phyloP scores from a whole-genome alignment of 2,113 vertebrate genomes.

The Epinephelus lanceolatus region DNA sequence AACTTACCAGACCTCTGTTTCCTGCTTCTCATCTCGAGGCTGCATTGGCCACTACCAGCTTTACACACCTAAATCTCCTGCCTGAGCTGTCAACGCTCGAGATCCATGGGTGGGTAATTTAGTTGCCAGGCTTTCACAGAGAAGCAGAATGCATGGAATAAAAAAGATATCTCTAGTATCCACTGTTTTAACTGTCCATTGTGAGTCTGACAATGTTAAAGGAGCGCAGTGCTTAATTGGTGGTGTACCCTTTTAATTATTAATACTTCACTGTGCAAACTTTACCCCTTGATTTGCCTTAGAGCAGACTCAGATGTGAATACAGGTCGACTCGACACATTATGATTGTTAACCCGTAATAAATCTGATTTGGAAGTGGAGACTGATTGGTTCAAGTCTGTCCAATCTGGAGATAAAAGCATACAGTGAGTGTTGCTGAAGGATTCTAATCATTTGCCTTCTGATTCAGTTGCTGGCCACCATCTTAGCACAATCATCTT shows the following conservation, averaged over 20 bases:
- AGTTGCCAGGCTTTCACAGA: too few species aligned
- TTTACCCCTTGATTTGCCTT: not conserved
- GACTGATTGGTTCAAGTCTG: not conserved
- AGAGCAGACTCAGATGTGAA: not conserved
- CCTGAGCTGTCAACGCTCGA: too few species aligned
- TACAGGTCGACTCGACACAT: not conserved
- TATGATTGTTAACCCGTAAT: not conserved
- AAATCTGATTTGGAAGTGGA: not conserved
- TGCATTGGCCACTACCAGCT: not conserved
- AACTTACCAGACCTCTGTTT: too few species aligned
- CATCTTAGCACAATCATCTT: not conserved
- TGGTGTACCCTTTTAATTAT: not conserved
- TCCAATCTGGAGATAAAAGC: not conserved
- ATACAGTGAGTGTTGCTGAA: not conserved
- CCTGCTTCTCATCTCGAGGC: not conserved
- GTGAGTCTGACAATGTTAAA: not conserved
- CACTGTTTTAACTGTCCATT: not conserved
- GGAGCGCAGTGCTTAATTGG: not conserved
- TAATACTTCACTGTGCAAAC: not conserved
- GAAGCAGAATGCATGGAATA: too few species aligned
- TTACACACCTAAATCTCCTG: not conserved
- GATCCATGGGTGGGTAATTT: too few species aligned
- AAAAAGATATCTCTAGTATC: too few species aligned
- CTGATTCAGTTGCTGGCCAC: not conserved
- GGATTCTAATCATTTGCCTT: not conserved